These are phyloP conservation scores for Neodon shergylaensis DNA, from an alignment of 2,113 vertebrate species.

Conservation along the genomic window DNA sequence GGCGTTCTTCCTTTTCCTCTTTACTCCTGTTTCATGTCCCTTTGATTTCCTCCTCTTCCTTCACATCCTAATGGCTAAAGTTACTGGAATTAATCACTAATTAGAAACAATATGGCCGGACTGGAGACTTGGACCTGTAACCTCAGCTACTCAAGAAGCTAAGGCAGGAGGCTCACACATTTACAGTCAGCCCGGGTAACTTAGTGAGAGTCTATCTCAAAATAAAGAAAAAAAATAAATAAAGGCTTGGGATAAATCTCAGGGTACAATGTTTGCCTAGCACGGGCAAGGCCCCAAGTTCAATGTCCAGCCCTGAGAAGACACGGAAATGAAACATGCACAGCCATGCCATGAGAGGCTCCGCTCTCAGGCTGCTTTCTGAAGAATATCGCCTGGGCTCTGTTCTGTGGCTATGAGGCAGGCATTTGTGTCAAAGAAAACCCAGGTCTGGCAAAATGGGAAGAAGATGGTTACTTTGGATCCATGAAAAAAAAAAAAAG, in stretches of 20 bases:
- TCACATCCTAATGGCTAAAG: background rate
- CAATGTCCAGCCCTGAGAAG: background rate
- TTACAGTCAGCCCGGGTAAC: background rate
- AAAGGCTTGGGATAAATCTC: background rate
- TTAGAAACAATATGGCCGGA: background rate
- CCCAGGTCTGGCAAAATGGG: background rate
- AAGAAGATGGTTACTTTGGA: background rate
- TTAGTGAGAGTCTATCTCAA: background rate
- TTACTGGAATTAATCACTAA: background rate
- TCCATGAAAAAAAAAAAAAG: background rate
- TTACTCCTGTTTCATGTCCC: slow-evolving; percentile 1
- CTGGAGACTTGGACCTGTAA: background rate
- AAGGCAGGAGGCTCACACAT: background rate
- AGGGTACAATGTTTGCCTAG: background rate
- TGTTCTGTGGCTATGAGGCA: background rate
- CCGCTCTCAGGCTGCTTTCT: background rate
- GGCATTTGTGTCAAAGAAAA: background rate
- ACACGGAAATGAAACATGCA: no score
- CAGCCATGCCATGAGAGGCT: no score
- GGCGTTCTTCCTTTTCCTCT: background rate
- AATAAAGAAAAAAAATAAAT: background rate
- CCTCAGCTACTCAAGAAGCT: background rate
- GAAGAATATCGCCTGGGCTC: background rate
- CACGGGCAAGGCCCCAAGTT: background rate
- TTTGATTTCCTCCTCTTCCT: slow-evolving; percentile 21